Evolutionary conservation across 2,888 invertebrate genomes (phyloP).

Genomic region (Diaphora mendica): DNA sequence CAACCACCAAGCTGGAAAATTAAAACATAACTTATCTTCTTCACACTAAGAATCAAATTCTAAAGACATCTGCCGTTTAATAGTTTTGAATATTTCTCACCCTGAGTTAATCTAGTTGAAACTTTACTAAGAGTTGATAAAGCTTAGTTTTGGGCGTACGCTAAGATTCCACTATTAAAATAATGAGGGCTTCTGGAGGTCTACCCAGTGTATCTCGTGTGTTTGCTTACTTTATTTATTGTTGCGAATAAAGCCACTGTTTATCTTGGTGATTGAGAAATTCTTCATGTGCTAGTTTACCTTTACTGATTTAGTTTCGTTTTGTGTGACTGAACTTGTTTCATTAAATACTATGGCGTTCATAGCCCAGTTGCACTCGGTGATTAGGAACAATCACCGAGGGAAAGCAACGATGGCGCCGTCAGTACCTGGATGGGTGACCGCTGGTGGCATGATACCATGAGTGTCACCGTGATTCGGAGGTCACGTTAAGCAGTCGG

Average conservation of each 20-base stretch:
- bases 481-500: no score
- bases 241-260: constrained; percentile 77
- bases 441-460: no score
- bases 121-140: constrained; percentile 50
- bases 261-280: constrained; percentile 63
- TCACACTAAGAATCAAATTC: constrained; percentile 48
- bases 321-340: neutral
- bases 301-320: constrained; percentile 33
- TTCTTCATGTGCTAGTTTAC: constrained; percentile 57
- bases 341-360: neutral
- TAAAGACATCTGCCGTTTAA: constrained; percentile 33
- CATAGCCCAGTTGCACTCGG: no score
- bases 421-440: no score
- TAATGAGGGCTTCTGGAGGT: constrained; percentile 81
- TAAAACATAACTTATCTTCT: constrained; percentile 50
- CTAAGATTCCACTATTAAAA: constrained; percentile 75
- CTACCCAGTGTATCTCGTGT: constrained; percentile 81
- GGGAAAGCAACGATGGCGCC: no score
- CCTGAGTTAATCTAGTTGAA: constrained; percentile 39
- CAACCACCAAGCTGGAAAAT: constrained; percentile 49
- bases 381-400: no score
- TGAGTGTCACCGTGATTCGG: no score
- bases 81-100: constrained; percentile 56
- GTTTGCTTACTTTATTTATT: constrained; percentile 81
- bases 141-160: constrained; percentile 44